phyloP scores from a whole-genome alignment of 2,888 invertebrate genomes.

The Lasioglossum lativentre region DNA sequence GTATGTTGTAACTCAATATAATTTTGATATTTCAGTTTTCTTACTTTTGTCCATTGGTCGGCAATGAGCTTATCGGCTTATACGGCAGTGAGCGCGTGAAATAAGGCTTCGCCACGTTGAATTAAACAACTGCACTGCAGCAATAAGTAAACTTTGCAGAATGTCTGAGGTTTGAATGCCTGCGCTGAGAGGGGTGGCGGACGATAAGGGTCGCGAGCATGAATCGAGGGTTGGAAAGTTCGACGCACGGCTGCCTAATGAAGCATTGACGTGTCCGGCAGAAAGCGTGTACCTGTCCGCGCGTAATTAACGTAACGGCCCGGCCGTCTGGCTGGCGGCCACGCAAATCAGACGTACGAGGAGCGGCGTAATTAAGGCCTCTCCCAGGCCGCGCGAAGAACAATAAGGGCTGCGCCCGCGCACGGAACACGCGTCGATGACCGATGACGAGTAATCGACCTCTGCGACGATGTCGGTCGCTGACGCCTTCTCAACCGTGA shows the following conservation, averaged over 20 bases:
- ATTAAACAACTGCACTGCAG: neutral
- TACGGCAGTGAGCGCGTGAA: neutral
- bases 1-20: too few relatives aligned
- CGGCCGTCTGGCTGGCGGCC: constrained; percentile 56
- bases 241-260: constrained; percentile 61
- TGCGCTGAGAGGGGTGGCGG: neutral
- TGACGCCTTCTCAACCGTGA: neutral
- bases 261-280: constrained; percentile 66
- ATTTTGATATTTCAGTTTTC: neutral
- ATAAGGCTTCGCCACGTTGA: neutral
- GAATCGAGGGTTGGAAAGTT: constrained; percentile 47
- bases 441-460: constrained; percentile 34
- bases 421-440: constrained; percentile 44
- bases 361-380: constrained; percentile 65
- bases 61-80: too few relatives aligned
- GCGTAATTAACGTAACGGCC: constrained; percentile 76
- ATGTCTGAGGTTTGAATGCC: neutral
- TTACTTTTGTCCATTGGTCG: too few relatives aligned
- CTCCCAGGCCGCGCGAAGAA: constrained; percentile 63
- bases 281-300: constrained; percentile 68
- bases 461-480: constrained; percentile 13
- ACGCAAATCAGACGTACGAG: constrained; percentile 67
- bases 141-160: neutral
- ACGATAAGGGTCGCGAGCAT: constrained; percentile 33
- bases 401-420: constrained; percentile 59